Percentiles rank a stretch among this genome's conserved stretches.
Evolutionary conservation across 2,113 vertebrate species (phyloP).

Genomic region (Myanophis thanlyinensis): DNA sequence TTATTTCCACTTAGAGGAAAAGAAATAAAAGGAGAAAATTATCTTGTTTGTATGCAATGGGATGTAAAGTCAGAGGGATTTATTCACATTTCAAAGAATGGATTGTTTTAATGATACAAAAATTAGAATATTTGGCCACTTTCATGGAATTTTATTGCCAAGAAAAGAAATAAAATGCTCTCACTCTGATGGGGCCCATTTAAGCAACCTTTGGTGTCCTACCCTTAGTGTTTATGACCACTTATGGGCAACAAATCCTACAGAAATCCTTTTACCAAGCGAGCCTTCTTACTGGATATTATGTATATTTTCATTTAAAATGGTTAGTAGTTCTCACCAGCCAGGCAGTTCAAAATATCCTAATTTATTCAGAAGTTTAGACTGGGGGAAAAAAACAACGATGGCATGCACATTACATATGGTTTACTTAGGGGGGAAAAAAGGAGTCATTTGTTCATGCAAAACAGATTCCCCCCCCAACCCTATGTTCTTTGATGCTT

Average conservation of each 20-base stretch:
- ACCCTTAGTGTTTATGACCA: not conserved
- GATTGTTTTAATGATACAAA: not conserved
- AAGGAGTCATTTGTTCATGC: not conserved
- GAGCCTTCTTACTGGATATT: not conserved
- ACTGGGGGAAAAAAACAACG: too few species aligned
- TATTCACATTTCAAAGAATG: not conserved
- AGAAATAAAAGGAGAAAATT: not conserved
- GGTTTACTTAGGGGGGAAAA: too few species aligned
- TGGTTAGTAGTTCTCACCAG: not conserved
- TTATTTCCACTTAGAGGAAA: constrained; percentile 1
- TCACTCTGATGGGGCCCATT: not conserved
- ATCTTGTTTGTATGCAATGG: not conserved
- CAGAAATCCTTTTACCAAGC: not conserved
- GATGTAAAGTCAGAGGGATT: not conserved
- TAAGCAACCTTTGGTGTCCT: not conserved
- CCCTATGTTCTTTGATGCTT: too few species aligned
- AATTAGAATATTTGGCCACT: not conserved
- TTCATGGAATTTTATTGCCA: not conserved
- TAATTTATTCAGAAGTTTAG: too few species aligned
- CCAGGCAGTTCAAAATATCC: not conserved
- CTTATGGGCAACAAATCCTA: not conserved
- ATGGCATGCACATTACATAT: too few species aligned
- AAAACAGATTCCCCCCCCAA: not conserved
- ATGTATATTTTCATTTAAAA: not conserved
- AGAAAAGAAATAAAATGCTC: not conserved